phyloP scores from a whole-genome alignment of 2,888 invertebrate species.

The Exocentrus adspersus region DNA sequence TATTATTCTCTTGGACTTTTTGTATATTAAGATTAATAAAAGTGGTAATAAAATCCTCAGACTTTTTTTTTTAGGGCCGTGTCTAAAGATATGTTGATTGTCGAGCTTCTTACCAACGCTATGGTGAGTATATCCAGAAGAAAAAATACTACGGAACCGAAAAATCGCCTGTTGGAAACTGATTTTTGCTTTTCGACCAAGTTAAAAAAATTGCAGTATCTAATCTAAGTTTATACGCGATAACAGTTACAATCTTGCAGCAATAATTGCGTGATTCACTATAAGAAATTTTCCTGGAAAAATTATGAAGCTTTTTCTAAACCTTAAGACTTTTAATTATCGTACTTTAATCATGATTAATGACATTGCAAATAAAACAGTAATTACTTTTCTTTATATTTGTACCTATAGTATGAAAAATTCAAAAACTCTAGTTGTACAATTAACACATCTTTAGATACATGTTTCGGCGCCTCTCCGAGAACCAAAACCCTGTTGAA shows the following conservation, averaged over 20 bases:
- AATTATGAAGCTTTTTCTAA: too few relatives aligned
- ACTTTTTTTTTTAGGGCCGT: conserved; percentile 46
- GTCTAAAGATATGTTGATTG: conserved; percentile 39
- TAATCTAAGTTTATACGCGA: too few relatives aligned
- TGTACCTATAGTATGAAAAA: neutral
- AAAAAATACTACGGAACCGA: too few relatives aligned
- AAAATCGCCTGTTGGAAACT: too few relatives aligned
- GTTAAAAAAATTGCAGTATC: too few relatives aligned
- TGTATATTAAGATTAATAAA: conserved; percentile 58
- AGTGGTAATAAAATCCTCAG: conserved; percentile 52
- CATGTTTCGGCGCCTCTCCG: conserved; percentile 56
- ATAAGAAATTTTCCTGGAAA: too few relatives aligned
- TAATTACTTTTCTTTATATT: too few relatives aligned
- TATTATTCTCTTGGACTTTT: conserved; percentile 40
- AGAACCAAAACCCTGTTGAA: conserved; percentile 57
- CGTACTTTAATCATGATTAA: too few relatives aligned
- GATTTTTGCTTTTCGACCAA: too few relatives aligned
- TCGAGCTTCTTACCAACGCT: neutral
- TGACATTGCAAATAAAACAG: too few relatives aligned
- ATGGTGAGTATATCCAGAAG: conserved; percentile 6
- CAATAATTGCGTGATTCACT: neutral
- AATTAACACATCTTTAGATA: conserved; percentile 40
- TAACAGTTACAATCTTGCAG: neutral
- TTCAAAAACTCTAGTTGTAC: conserved; percentile 17
- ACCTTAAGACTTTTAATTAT: too few relatives aligned